Evolutionary conservation across 2,113 vertebrate genomes (phyloP).

Genomic region (Pseudopipra pipra): DNA sequence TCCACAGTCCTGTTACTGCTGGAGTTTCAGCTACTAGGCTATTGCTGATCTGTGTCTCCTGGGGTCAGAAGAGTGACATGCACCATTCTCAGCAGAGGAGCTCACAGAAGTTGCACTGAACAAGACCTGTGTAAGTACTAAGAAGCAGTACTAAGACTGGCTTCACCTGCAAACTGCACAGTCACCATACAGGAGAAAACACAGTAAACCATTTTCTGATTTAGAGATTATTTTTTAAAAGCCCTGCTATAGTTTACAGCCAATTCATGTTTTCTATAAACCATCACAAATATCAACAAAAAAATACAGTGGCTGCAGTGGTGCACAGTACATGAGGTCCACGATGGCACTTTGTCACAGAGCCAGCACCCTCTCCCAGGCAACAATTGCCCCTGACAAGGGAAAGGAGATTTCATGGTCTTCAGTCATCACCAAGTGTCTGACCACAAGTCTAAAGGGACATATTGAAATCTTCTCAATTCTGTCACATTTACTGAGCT

Average conservation of each 20-base stretch:
- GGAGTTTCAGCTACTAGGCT: not conserved
- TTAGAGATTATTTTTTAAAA: not conserved
- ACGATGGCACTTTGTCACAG: not conserved
- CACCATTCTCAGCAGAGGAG: not conserved
- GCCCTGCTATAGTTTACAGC: not conserved
- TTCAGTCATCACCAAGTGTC: not conserved
- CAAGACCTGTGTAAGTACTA: not conserved
- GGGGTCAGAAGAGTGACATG: not conserved
- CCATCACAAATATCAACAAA: not conserved
- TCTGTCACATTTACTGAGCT: not conserved
- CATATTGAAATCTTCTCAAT: not conserved
- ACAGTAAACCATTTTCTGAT: not conserved
- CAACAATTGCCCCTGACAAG: not conserved
- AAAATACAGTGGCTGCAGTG: rapidly evolving
- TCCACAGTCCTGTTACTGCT: rapidly evolving
- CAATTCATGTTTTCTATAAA: not conserved
- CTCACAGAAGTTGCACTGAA: not conserved
- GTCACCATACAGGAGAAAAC: not conserved
- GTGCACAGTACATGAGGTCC: not conserved
- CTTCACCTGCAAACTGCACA: not conserved
- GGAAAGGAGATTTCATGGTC: not conserved
- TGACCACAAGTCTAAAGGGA: not conserved
- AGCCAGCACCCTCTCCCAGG: not conserved
- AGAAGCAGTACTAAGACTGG: not conserved
- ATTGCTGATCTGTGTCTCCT: not conserved